Percentiles rank a stretch among this genome's conserved stretches.
Evolutionary conservation across 2,888 invertebrate genomes (phyloP).

Genomic region (Spilosoma lubricipeda): DNA sequence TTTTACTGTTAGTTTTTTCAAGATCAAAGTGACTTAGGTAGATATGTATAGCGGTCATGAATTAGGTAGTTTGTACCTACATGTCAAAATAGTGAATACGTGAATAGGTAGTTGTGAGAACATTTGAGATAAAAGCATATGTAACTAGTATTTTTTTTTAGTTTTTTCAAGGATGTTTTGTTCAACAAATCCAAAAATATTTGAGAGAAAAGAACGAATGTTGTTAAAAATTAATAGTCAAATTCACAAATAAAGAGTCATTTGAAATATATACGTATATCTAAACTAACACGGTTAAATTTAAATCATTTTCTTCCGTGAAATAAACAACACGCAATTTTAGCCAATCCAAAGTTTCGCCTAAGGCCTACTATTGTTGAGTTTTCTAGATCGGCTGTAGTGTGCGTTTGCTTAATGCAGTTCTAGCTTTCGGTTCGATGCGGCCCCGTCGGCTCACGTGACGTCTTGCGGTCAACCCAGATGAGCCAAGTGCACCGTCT

Average conservation of each 20-base stretch:
- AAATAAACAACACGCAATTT: not conserved
- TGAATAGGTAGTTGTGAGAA: too few relatives aligned
- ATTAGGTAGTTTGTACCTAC: too few relatives aligned
- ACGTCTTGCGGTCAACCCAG: conserved; percentile 77
- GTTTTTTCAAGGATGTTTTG: too few relatives aligned
- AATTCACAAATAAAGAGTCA: not conserved
- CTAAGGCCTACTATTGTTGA: not conserved
- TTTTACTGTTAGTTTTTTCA: not conserved
- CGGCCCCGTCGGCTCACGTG: conserved; percentile 41
- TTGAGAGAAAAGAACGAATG: not conserved
- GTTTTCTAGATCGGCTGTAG: not conserved
- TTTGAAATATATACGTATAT: not conserved
- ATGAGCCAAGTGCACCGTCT: conserved; percentile 62
- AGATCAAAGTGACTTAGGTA: not conserved
- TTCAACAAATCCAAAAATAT: too few relatives aligned
- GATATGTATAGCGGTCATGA: too few relatives aligned
- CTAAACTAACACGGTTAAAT: not conserved
- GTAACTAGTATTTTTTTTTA: too few relatives aligned
- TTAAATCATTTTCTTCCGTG: not conserved
- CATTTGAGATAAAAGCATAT: too few relatives aligned
- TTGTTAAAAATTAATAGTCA: not conserved
- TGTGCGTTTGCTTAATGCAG: conserved; percentile 23
- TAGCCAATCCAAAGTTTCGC: not conserved
- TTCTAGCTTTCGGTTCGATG: conserved; percentile 13
- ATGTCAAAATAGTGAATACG: not conserved